A percentile compares a stretch with the other conserved stretches of the same genome.
These are phyloP conservation scores for Sesia apiformis DNA, from an alignment of 2,888 invertebrate species.

Conservation along the genomic window DNA sequence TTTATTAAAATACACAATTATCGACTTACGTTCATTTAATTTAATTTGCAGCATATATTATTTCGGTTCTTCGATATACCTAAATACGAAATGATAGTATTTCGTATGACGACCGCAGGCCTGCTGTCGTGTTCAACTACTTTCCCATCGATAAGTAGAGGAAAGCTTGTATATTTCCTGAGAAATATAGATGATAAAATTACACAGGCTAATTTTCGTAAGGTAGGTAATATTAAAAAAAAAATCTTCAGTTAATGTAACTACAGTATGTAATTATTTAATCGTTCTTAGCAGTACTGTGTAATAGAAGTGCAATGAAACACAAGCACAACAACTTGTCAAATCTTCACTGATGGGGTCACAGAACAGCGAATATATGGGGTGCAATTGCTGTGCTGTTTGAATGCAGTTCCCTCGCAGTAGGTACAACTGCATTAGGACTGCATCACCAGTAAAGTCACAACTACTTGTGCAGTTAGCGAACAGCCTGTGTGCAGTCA, in stretches of 20 bases:
- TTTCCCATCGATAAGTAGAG: conserved; percentile 76
- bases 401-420: no score
- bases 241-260: not conserved
- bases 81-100: conserved; percentile 65
- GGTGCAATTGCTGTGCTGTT: no score
- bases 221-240: conserved; percentile 19
- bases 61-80: conserved; percentile 49
- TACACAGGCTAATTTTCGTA: conserved; percentile 72
- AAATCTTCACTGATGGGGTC: no score
- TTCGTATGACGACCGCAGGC: conserved; percentile 77
- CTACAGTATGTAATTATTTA: no score
- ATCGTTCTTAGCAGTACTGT: no score
- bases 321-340: no score
- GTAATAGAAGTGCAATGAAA: no score
- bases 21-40: not conserved
- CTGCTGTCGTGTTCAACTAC: conserved; percentile 76
- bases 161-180: conserved; percentile 86
- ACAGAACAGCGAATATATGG: no score
- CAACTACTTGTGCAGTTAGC: no score
- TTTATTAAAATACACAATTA: not conserved
- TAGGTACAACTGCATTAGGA: no score
- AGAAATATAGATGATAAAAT: conserved; percentile 77
- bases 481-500: no score
- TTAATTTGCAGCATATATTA: conserved; percentile 42
- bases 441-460: no score